phyloP scores from a whole-genome alignment of 2,113 vertebrate species.

The Periophthalmodon schlosseri region DNA sequence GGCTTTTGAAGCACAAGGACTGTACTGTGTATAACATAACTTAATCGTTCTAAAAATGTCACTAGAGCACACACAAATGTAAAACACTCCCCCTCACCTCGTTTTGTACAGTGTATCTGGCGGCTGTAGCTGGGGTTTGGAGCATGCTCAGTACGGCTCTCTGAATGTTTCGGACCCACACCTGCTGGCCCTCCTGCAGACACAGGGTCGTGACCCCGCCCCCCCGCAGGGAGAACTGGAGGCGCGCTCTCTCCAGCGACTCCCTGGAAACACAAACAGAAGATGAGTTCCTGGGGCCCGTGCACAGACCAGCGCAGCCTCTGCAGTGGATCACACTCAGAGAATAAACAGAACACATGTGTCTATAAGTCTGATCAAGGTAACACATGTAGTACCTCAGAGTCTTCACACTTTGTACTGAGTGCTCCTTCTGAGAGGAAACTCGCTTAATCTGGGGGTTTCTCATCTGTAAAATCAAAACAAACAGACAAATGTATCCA shows the following conservation, averaged over 20 bases:
- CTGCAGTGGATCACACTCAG: slow-evolving; percentile 65
- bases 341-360: slow-evolving; percentile 33
- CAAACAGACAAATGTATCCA: too few relatives aligned
- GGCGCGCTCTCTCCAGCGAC: slow-evolving; percentile 77
- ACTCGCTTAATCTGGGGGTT: slow-evolving; percentile 80
- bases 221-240: slow-evolving; percentile 80
- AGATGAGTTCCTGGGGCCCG: slow-evolving; percentile 62
- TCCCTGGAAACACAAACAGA: slow-evolving; percentile 78
- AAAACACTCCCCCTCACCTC: slow-evolving; percentile 76
- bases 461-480: slow-evolving; percentile 65
- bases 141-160: slow-evolving; percentile 85
- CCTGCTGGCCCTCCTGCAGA: slow-evolving; percentile 76
- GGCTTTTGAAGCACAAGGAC: too few relatives aligned
- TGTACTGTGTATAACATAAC: too few relatives aligned
- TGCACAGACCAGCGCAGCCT: slow-evolving; percentile 44
- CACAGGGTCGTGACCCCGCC: slow-evolving; percentile 84
- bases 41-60: too few relatives aligned
- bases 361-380: too few relatives aligned
- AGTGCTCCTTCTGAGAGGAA: slow-evolving; percentile 75
- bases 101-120: slow-evolving; percentile 57
- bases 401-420: slow-evolving; percentile 73
- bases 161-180: slow-evolving; percentile 88
- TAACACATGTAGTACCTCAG: slow-evolving; percentile 72
- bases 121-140: slow-evolving; percentile 71
- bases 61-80: too few relatives aligned